Evolutionary conservation across 2,113 vertebrate species (phyloP), one percentile per base, ranked within the genome.

Genomic region (Malurus melanocephalus): DNA sequence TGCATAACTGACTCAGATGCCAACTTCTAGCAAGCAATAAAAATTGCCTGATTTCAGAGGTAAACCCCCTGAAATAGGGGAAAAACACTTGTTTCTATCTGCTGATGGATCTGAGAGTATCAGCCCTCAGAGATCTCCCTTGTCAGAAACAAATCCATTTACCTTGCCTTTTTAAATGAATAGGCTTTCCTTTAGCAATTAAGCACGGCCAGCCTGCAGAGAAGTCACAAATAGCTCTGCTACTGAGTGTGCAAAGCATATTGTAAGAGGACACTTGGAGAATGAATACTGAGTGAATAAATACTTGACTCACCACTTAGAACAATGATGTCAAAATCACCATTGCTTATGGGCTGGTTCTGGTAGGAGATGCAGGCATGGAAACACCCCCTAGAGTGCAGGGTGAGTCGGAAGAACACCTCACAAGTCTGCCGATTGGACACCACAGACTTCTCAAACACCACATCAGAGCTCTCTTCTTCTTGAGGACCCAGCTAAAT

Each of bases 241-340:
- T 59, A 52, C 61, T 0, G 1, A 76, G 10, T 8, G 15, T 53
- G 43, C 40, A 62, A 84, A 79, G 48, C n/a, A 77, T n/a, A 45
- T 23, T 68, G 22, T 59, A 64, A 72, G 24, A 72, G 13, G n/a
- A 69, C 24, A 69, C 23, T 12, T 33, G 32, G 13, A 87, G n/a
- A 83, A 85, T 2, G 4, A 88, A 82, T 17, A 74, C 7, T 9
- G 32, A 75, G 57, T 49, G 68, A 49, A 24, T 93, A 10, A 38
- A 38, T 11, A 38, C 75, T 94, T 38, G 57, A 96, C 98, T 98
- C 93, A 99, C 99, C 99, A 95, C 97, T 99, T 91, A 99, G 96
- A 95, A 99, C 99, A 96, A 99, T 99, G 96, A 99, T 98, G 96
- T 99, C 98, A 96, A 99, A 99, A 95, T 99, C 98, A 33, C 99